Conservation (phyloP, 2,797 vertebrate species). For the Pseudopleuronectes americanus region DNA sequence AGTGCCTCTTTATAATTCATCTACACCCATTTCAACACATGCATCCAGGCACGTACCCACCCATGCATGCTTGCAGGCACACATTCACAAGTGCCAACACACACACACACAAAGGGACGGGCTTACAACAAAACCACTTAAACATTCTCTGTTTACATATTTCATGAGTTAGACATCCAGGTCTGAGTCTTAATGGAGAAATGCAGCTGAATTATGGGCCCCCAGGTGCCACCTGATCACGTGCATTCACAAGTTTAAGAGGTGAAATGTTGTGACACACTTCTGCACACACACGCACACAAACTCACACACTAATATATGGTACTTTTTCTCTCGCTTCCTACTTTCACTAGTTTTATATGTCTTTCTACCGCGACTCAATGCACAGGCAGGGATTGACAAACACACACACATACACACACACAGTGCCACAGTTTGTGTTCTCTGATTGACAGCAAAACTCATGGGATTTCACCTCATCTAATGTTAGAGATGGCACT, state of each 20-base stretch:
- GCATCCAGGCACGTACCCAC: conserved; percentile 17
- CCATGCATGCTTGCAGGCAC: conserved; percentile 10
- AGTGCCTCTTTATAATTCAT: conserved; percentile 60
- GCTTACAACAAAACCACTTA: conserved; percentile 36
- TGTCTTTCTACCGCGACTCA: too few relatives aligned
- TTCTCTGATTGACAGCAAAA: conserved; percentile 32
- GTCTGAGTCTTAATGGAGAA: conserved; percentile 41
- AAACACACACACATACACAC: too few relatives aligned
- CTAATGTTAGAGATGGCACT: too few relatives aligned
- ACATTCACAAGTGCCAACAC: conserved; percentile 21
- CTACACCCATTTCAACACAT: conserved; percentile 16
- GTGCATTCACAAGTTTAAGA: background rate
- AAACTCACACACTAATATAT: background rate
- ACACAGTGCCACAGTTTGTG: background rate
- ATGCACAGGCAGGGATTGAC: too few relatives aligned
- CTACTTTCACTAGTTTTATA: too few relatives aligned
- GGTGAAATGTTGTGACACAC: background rate
- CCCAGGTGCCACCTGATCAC: conserved; percentile 18
- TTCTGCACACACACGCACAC: background rate
- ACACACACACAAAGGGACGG: conserved; percentile 13
- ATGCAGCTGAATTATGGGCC: conserved; percentile 33
- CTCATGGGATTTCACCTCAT: too few relatives aligned
- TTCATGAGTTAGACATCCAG: conserved; percentile 58
- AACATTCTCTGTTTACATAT: conserved; percentile 58
- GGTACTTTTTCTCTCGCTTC: too few relatives aligned